A percentile compares a stretch with the other conserved stretches of the same genome.
Evolutionary conservation across 2,888 invertebrate species (phyloP).

Genomic region (Limnephilus lunatus): DNA sequence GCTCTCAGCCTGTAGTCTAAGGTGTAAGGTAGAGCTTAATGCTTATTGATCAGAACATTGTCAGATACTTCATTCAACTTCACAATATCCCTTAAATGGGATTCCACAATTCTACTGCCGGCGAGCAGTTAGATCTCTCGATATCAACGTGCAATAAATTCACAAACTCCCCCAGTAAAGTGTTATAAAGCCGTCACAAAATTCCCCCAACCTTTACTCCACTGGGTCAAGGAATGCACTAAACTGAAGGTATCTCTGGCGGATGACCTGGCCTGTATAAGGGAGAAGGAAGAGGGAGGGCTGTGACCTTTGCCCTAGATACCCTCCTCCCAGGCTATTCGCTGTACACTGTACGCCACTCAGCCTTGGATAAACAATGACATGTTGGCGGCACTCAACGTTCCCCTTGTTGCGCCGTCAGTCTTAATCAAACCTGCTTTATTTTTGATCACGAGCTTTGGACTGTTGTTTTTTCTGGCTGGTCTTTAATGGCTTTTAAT

Average conservation of each 20-base stretch:
- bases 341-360: neutral
- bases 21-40: no score
- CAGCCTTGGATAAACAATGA: neutral
- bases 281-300: neutral
- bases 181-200: neutral
- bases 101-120: no score
- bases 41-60: no score
- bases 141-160: neutral
- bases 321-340: neutral
- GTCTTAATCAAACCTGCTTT: neutral
- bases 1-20: no score
- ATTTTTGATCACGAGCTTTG: neutral
- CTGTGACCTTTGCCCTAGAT: conserved; percentile 30
- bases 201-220: neutral
- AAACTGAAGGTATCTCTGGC: neutral
- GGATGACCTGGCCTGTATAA: conserved; percentile 27
- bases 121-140: no score
- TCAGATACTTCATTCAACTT: no score
- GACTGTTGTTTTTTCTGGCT: neutral
- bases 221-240: conserved; percentile 29
- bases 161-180: neutral
- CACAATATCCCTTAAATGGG: no score
- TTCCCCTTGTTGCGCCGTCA: conserved; percentile 32
- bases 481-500: neutral
- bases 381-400: conserved; percentile 1